phyloP scores from a whole-genome alignment of 2,888 invertebrate species.

The Rhingia campestris region DNA sequence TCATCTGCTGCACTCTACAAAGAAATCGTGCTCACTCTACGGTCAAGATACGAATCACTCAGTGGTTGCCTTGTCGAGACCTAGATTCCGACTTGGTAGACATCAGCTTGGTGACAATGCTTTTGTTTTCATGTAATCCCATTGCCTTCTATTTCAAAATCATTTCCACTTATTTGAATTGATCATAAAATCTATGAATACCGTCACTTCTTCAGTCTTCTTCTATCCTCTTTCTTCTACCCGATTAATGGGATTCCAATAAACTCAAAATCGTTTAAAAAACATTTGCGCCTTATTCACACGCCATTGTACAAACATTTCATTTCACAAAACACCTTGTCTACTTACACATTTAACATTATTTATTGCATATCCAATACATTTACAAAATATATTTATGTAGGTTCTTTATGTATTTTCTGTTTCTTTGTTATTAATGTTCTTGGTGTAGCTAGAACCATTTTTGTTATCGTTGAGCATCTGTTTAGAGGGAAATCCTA shows the following conservation, averaged over 20 bases:
- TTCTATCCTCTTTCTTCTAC: not conserved
- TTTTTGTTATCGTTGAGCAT: constrained; percentile 45
- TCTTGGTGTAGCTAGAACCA: constrained; percentile 44
- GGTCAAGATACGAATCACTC: no score
- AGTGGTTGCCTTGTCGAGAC: no score
- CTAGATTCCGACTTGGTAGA: no score
- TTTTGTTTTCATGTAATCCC: no score
- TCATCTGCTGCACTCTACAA: no score
- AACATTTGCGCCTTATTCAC: not conserved
- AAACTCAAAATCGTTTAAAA: not conserved
- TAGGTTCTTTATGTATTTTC: constrained; percentile 35
- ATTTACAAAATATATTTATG: constrained; percentile 16
- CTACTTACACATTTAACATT: constrained; percentile 1
- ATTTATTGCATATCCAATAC: constrained; percentile 1
- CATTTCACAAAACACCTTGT: constrained; percentile 9
- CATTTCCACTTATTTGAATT: no score
- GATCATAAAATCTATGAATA: no score
- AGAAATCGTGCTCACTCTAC: no score
- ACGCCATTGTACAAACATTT: constrained; percentile 39
- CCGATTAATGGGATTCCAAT: not conserved
- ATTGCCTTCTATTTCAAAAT: no score
- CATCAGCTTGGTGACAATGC: no score
- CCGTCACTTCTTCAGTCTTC: not conserved
- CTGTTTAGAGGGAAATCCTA: constrained; percentile 30
- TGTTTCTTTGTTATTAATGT: constrained; percentile 53